Evolutionary conservation across 2,888 invertebrate species (phyloP).

Genomic region (Tinea trinotella): DNA sequence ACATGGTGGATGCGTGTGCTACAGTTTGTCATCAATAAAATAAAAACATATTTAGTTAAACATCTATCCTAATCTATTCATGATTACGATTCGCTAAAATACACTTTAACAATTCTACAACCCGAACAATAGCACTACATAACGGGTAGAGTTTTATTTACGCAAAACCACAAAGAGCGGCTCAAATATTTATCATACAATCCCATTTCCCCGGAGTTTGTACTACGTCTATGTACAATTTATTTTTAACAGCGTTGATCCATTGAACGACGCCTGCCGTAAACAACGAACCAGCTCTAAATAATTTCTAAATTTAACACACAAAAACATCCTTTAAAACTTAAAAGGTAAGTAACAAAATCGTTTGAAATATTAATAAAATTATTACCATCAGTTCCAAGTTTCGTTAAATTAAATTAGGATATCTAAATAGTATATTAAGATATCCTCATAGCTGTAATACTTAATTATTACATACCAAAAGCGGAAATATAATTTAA

Average conservation of each 20-base stretch:
- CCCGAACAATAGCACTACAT: not conserved
- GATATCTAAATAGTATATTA: slow-evolving; percentile 1
- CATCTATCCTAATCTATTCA: too few species aligned
- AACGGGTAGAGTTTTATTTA: slow-evolving; percentile 5
- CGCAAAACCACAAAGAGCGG: not conserved
- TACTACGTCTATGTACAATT: slow-evolving; percentile 5
- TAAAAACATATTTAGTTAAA: too few species aligned
- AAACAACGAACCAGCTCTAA: slow-evolving; percentile 2
- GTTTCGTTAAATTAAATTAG: slow-evolving; percentile 1
- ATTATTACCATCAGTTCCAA: slow-evolving; percentile 9
- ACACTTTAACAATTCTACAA: not conserved
- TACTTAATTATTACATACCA: not conserved
- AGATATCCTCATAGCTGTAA: not conserved
- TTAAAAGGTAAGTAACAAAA: not conserved
- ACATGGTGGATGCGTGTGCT: too few species aligned
- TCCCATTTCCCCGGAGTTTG: not conserved
- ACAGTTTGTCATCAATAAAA: too few species aligned
- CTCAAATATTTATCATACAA: slow-evolving; percentile 15
- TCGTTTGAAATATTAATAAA: not conserved
- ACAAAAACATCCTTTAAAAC: not conserved
- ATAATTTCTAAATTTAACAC: not conserved
- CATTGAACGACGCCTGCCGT: slow-evolving; percentile 7
- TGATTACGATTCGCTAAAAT: too few species aligned
- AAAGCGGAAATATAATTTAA: not conserved
- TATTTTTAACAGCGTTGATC: slow-evolving; percentile 15